These are phyloP conservation scores for Echiichthys vipera DNA, from an alignment of 2,797 vertebrate genomes.

Conservation along the genomic window DNA sequence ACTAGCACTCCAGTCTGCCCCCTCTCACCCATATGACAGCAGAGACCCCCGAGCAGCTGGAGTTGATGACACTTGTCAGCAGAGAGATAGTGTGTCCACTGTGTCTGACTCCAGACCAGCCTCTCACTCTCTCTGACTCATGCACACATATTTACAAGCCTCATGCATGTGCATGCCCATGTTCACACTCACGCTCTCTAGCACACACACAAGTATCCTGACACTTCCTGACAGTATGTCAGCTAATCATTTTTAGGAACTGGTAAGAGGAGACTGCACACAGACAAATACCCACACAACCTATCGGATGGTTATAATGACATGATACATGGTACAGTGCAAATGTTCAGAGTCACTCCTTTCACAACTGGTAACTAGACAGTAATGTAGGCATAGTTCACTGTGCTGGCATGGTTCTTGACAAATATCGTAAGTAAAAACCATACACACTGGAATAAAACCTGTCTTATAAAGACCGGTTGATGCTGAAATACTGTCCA, in stretches of 20 bases:
- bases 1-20: conserved; percentile 50
- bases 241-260: conserved; percentile 53
- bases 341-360: conserved; percentile 32
- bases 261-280: conserved; percentile 37
- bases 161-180: conserved; percentile 39
- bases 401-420: neutral
- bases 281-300: conserved; percentile 16
- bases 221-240: conserved; percentile 54
- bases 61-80: conserved; percentile 80
- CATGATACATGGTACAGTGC: conserved; percentile 4
- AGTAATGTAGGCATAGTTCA: neutral
- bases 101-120: conserved; percentile 58
- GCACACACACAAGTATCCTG: conserved; percentile 14
- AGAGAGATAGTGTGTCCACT: conserved; percentile 57
- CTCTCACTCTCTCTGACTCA: conserved; percentile 52
- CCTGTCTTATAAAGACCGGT: neutral
- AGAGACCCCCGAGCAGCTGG: conserved; percentile 71
- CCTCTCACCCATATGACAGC: conserved; percentile 57
- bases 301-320: conserved; percentile 18
- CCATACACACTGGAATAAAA: neutral
- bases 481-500: neutral
- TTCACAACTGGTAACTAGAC: neutral
- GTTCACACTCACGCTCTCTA: conserved; percentile 40
- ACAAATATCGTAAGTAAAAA: conserved; percentile 3
- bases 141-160: conserved; percentile 49